Evolutionary conservation across 2,797 vertebrate species (phyloP), one percentile per base, ranked within the genome.

Genomic region (Syngnathus rostellatus): DNA sequence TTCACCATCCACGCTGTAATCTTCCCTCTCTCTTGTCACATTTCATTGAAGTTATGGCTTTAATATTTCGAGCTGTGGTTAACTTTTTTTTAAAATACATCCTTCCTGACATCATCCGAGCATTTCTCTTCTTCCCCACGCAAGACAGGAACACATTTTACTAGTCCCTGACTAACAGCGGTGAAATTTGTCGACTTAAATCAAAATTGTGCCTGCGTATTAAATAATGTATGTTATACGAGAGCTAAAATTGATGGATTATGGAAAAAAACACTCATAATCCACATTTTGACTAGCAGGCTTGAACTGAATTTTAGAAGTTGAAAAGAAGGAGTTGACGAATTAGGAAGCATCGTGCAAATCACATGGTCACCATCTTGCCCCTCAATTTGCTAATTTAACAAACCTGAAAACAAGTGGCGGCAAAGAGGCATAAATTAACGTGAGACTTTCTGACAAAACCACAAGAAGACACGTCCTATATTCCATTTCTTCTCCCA

Each of bases 381-480:
- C 31, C 31, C 14, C 37, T 16, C 5, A 62, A 25, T 12, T 25
- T 40, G 31, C 12, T 48, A 50, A 66, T 64, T 58, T 51, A 37
- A 21, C 50, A 75, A 59, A 25, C 45, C 45, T 46, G 6, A 46
- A 25, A 60, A 62, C 7, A 19, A 66, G 69, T 66, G 67, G 17
- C 68, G 67, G 17, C 71, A 61, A 66, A 38, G 45, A 75, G 58
- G 63, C 74, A 75, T 69, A 60, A 62, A 59, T 53, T 66, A 66
- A 8, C 63, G 6, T 65, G 81, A 84, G 84, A 82, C 69, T 70
- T 81, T 60, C 63, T 69, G 77, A 83, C 84, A 77, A 82, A 86
- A 74, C 78, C 85, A 83, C 82, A 77, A 87, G 74, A 72, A 81
- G 79, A 78, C 82, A 83, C 79, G 82, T 83, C 83, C 82, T 86